Conservation (phyloP, 1,140 invertebrate genomes). For the Aporrectodea caliginosa region DNA sequence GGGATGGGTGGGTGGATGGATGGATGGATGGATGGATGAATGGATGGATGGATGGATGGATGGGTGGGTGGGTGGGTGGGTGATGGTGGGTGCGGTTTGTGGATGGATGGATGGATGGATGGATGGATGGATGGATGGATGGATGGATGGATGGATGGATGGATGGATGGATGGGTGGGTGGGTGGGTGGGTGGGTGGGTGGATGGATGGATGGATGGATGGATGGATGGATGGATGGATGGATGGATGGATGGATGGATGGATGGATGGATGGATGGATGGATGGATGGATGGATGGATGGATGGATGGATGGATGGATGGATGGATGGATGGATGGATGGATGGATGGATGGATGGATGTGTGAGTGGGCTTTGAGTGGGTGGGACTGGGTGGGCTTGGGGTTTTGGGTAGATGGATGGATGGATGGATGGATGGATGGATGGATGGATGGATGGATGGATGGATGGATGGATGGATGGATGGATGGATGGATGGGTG, state of each 20-base stretch:
- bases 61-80: no score
- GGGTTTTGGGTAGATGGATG: slow-evolving; percentile 6
- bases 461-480: no score
- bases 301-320: slow-evolving; percentile 6
- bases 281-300: slow-evolving; percentile 6
- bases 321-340: slow-evolving; percentile 6
- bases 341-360: slow-evolving; percentile 6
- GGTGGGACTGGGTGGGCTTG: no score
- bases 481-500: no score
- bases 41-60: background rate
- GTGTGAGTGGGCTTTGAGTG: background rate
- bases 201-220: slow-evolving; percentile 6
- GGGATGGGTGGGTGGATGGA: background rate
- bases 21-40: background rate
- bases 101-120: slow-evolving; percentile 6
- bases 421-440: no score
- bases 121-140: slow-evolving; percentile 6
- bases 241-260: slow-evolving; percentile 6
- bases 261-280: slow-evolving; percentile 6
- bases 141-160: slow-evolving; percentile 6
- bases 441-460: no score
- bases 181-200: no score
- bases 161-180: no score
- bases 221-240: slow-evolving; percentile 6
- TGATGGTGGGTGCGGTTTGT: background rate